Evolutionary conservation across 2,113 vertebrate genomes (phyloP), one percentile per base, ranked within the genome.

Genomic region (Panthera uncia): DNA sequence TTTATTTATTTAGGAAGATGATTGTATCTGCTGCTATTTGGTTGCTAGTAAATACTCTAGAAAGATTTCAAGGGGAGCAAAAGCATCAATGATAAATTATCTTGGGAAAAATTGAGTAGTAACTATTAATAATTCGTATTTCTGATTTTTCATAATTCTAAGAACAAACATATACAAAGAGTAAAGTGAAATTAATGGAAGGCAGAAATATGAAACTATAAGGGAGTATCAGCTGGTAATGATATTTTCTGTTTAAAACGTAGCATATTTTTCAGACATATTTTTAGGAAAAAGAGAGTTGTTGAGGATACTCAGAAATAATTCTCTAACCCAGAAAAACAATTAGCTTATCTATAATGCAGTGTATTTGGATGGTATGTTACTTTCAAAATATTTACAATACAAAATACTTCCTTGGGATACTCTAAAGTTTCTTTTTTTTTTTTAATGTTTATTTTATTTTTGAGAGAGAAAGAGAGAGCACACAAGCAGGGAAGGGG

Each of bases 71-170:
- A 87, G 23, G 11, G 5, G 0, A 93, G 52, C 31, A 91, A 63
- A 95, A 95, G 12, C 9, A 94, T 57, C 45, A 86, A 13, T 52
- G 23, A 50, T n/a, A 71, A 91, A 95, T 76, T 73, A 52, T 68
- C n/a, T 82, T 82, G 38, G 50, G 33, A 33, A 92, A 74, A 86
- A 65, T 13, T 38, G 89, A 69, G 45, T 85, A 21, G 55, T n/a
- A 82, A 8, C 29, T 95, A 63, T 81, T 63, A 86, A 74, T n/a
- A n/a, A 63, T 84, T 63, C 68, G 61, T 48, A n/a, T 18, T 6
- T 81, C 25, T 50, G 15, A 93, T 63, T 95, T 93, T 86, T 93
- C 21, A 55, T 69, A 81, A 63, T 74, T 88, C 13, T 50, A 95
- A 89, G 11, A 66, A 66, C 1, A 89, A 78, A 45, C 4, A 63